Evolutionary conservation across 2,888 invertebrate genomes (phyloP), one percentile per base, ranked within the genome.

Genomic region (Cataglyphis albicans): DNA sequence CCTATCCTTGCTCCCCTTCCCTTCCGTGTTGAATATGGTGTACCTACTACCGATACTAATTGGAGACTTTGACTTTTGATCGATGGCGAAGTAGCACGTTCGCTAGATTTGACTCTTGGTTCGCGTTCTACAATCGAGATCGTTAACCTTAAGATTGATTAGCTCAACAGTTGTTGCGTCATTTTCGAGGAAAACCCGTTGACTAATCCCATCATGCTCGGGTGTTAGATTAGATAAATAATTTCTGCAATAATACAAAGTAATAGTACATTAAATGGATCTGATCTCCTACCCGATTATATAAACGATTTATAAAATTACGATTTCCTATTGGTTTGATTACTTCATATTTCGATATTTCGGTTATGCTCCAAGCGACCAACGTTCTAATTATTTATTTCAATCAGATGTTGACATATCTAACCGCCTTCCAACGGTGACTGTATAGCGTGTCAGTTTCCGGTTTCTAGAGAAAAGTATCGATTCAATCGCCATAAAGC

Each of bases 61-160:
- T 65, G 41, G 44, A 68, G 59, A 44, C 44, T 70, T 32, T 32
- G 59, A 59, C 21, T 70, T 68, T 59, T 68, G 70, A 68, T 48
- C 57, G 68, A 70, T 59, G 44, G 59, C 78, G 21, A 70, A 70
- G 59, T 61, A 48, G n/a, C 61, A 44, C 61, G 35, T n/a, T 74
- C 61, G 44, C 18, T n/a, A 21, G 61, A 44, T 74, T 61, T 63
- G 63, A 32, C 32, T 57, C 63, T 61, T 32, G 57, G 29, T 25
- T 41, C 59, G 38, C 25, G 15, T 21, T 25, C 59, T 41, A 21
- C 25, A 18, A 52, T 57, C 55, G 38, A 64, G 72, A 73, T 52
- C 55, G 59, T 73, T 59, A 57, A 57, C 35, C 38, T n/a, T n/a
- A 73, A 61, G 32, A 72, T 41, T 12, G 41, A 18, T 18, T 18